phyloP scores from a whole-genome alignment of 2,888 invertebrate species.

The Noctua fimbriata region DNA sequence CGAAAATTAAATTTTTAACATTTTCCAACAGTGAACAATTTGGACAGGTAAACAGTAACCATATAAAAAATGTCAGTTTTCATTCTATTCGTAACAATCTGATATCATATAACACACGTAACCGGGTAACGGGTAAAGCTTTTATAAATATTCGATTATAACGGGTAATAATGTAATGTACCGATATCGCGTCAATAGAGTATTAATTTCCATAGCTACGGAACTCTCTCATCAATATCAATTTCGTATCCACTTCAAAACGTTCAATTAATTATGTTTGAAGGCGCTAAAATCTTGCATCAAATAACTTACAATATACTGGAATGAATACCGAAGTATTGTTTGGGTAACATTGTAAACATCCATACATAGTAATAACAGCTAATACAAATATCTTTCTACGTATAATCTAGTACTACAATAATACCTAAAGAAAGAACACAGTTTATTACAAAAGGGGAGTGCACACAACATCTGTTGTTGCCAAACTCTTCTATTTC shows the following conservation, averaged over 20 bases:
- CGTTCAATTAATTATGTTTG: conserved; percentile 80
- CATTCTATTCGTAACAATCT: conserved; percentile 18
- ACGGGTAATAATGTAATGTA: conserved; percentile 61
- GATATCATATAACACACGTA: conserved; percentile 34
- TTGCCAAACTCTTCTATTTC: conserved; percentile 73
- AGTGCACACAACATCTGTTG: conserved; percentile 65
- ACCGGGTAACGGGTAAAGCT: conserved; percentile 34
- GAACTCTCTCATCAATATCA: conserved; percentile 86
- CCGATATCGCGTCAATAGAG: conserved; percentile 67
- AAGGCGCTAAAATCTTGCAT: conserved; percentile 67
- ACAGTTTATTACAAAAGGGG: conserved; percentile 38
- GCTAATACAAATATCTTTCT: conserved; percentile 52
- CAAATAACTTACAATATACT: conserved; percentile 60
- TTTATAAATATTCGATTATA: conserved; percentile 63
- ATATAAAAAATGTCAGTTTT: neutral
- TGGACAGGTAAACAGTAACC: neutral
- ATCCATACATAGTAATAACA: conserved; percentile 49
- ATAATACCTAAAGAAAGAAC: conserved; percentile 56
- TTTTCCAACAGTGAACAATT: conserved; percentile 14
- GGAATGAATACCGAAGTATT: conserved; percentile 63
- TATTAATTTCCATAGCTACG: conserved; percentile 76
- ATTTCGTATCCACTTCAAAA: conserved; percentile 81
- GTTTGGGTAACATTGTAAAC: conserved; percentile 60
- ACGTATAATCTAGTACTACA: conserved; percentile 68
- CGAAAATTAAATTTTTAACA: neutral